Evolutionary conservation across 2,797 vertebrate genomes (phyloP).

Genomic region (Pipistrellus kuhlii): DNA sequence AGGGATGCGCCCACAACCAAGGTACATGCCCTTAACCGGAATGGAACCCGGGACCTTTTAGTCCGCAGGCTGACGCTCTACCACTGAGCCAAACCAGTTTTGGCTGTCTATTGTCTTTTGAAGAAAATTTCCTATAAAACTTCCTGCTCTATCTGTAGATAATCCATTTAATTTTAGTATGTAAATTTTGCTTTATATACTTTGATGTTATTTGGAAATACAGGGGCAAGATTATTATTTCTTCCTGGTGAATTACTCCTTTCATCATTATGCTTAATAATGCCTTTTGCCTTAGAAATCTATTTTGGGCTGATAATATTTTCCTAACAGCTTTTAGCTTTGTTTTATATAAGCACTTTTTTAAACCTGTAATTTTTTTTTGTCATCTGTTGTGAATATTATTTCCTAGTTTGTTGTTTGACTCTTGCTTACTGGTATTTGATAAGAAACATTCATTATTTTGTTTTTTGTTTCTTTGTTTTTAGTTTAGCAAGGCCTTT

Average conservation of each 20-base stretch:
- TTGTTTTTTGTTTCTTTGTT: not conserved
- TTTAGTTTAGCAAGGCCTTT: not conserved
- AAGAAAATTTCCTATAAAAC: conserved; percentile 41
- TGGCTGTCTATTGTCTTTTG: not conserved
- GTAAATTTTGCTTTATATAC: conserved; percentile 17
- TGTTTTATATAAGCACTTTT: conserved; percentile 1
- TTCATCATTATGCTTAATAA: conserved; percentile 5
- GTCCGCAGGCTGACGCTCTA: too few relatives aligned
- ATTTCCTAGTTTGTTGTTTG: too few relatives aligned
- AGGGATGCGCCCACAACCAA: too few relatives aligned
- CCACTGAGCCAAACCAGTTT: too few relatives aligned
- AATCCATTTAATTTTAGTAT: not conserved
- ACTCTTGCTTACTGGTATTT: not conserved
- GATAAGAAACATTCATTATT: not conserved
- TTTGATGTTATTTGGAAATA: conserved; percentile 40
- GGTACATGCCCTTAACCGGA: too few relatives aligned
- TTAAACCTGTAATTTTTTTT: not conserved
- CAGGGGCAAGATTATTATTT: conserved; percentile 19
- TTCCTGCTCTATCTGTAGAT: not conserved
- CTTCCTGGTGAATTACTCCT: conserved; percentile 18
- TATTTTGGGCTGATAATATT: conserved; percentile 21
- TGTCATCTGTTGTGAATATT: too few relatives aligned
- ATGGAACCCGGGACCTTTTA: too few relatives aligned
- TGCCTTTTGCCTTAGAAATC: conserved; percentile 47
- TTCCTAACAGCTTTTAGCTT: conserved; percentile 14